A percentile compares a stretch with the other conserved stretches of the same genome.
Conservation (phyloP, 2,797 vertebrate genomes). For the Trachurus trachurus region DNA sequence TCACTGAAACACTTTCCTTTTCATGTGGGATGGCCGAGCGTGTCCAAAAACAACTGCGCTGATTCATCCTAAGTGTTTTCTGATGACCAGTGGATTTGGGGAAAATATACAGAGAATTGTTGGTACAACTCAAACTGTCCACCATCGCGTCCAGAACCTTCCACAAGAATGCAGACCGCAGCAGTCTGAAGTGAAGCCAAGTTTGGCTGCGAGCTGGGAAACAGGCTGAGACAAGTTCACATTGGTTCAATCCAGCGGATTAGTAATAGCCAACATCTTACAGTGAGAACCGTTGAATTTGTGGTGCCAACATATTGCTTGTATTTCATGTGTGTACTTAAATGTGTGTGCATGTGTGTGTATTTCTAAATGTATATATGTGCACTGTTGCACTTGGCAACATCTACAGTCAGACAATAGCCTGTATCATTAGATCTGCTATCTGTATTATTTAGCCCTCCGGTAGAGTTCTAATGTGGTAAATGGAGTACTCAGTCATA, state of each 20-base stretch:
- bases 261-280: conserved; percentile 62
- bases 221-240: conserved; percentile 59
- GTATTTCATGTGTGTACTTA: conserved; percentile 29
- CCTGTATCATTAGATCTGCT: background rate
- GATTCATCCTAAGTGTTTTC: conserved; percentile 69
- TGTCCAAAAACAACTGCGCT: conserved; percentile 72
- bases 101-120: conserved; percentile 68
- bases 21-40: conserved; percentile 66
- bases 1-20: conserved; percentile 55
- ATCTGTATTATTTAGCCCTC: background rate
- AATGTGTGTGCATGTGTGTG: background rate
- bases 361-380: background rate
- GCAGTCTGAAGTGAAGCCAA: conserved; percentile 56
- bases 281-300: conserved; percentile 31
- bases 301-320: conserved; percentile 37
- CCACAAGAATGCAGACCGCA: conserved; percentile 77
- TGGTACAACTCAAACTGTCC: conserved; percentile 68
- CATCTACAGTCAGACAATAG: conserved; percentile 24
- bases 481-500: conserved; percentile 2
- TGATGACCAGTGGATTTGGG: conserved; percentile 69
- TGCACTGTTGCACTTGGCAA: conserved; percentile 5
- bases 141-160: conserved; percentile 64
- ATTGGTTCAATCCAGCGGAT: conserved; percentile 61
- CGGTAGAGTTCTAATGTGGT: background rate
- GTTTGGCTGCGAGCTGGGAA: conserved; percentile 59